These are phyloP conservation scores for Eubasilissa splendida DNA, from an alignment of 2,888 invertebrate genomes.

Conservation along the genomic window DNA sequence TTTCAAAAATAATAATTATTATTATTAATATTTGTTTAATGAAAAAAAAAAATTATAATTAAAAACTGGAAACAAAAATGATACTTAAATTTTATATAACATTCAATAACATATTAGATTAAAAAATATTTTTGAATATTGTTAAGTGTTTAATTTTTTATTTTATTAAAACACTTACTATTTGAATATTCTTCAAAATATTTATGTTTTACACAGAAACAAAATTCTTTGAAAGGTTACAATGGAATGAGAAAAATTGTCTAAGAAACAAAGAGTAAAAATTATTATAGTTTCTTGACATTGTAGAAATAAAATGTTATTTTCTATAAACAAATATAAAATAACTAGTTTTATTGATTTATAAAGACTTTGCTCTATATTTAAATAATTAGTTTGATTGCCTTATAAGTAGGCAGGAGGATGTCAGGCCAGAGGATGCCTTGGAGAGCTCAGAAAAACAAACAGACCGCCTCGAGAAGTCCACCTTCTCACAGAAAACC, in stretches of 20 bases:
- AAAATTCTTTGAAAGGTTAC: neutral
- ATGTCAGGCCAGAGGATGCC: constrained; percentile 84
- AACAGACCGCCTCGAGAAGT: constrained; percentile 85
- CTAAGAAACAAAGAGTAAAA: neutral
- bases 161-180: no score
- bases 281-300: neutral
- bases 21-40: no score
- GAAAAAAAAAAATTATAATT: no score
- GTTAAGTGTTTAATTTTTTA: no score
- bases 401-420: constrained; percentile 83
- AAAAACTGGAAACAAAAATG: no score
- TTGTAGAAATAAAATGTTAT: neutral
- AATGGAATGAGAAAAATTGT: neutral
- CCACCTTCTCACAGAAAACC: constrained; percentile 89
- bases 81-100: no score
- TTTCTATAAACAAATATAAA: no score
- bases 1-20: no score
- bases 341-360: no score
- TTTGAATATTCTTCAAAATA: neutral
- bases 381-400: constrained; percentile 11
- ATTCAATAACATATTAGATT: no score
- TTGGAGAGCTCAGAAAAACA: constrained; percentile 86
- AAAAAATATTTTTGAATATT: no score
- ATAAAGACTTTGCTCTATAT: no score
- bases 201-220: neutral